phyloP scores from a whole-genome alignment of 2,888 invertebrate species.

The Spilarctia lutea region DNA sequence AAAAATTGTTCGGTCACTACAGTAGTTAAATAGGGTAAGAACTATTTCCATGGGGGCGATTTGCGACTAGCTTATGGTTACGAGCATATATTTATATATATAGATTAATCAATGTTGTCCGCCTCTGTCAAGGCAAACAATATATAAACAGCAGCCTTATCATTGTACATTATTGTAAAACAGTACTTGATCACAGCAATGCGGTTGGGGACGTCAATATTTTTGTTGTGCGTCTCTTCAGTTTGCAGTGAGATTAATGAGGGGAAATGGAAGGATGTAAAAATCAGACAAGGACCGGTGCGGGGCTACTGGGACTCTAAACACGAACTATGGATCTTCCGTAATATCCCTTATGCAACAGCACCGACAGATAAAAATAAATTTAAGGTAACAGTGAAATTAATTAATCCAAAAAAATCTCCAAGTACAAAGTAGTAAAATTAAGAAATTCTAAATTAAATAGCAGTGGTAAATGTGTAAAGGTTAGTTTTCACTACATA shows the following conservation, averaged over 20 bases:
- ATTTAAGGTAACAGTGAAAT: slow-evolving; percentile 30
- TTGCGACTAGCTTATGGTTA: no score
- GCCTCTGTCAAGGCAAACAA: neutral
- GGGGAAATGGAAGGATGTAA: slow-evolving; percentile 39
- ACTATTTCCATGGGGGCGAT: no score
- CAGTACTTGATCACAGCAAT: slow-evolving; percentile 4
- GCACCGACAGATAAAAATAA: slow-evolving; percentile 57
- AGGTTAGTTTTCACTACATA: no score
- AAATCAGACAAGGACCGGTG: slow-evolving; percentile 55
- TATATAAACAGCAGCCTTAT: neutral
- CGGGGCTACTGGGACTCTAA: slow-evolving; percentile 54
- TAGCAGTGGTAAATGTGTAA: no score
- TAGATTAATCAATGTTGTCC: neutral
- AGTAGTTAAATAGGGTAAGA: no score
- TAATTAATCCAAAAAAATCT: no score
- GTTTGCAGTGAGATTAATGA: neutral
- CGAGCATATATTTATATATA: neutral
- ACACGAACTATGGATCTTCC: slow-evolving; percentile 54
- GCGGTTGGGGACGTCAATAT: slow-evolving; percentile 6
- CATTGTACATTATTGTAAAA: neutral
- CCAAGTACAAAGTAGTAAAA: no score
- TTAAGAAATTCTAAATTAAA: no score
- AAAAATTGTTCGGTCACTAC: no score
- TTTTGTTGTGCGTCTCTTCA: neutral
- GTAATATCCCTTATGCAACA: slow-evolving; percentile 63